phyloP scores from a whole-genome alignment of 2,113 vertebrate genomes.

The Tupaia tana region DNA sequence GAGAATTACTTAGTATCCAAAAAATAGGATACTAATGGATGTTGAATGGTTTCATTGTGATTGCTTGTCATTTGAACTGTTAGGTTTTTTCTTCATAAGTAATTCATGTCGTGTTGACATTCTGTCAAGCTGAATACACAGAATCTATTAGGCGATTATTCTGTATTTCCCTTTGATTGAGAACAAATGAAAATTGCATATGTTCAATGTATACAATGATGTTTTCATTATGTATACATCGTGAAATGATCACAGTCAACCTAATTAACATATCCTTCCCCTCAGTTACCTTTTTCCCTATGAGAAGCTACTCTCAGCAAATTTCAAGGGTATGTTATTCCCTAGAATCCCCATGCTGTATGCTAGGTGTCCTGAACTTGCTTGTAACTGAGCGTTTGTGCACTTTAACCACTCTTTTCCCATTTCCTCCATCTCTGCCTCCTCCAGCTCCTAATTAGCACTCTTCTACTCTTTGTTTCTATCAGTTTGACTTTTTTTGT shows the following conservation, averaged over 20 bases:
- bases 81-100: conserved; percentile 5
- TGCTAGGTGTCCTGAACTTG: not conserved
- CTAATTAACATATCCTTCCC: not conserved
- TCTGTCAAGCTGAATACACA: conserved; percentile 11
- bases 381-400: not conserved
- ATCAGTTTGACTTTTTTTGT: not conserved
- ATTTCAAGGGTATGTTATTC: not conserved
- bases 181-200: not conserved
- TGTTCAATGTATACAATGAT: not conserved
- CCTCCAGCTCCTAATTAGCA: not conserved
- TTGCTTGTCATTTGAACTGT: conserved; percentile 12
- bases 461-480: not conserved
- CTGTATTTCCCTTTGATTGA: no score
- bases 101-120: conserved; percentile 35
- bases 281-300: not conserved
- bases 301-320: not conserved
- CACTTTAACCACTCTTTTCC: not conserved
- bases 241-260: not conserved
- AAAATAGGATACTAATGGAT: not conserved
- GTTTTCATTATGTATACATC: not conserved
- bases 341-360: not conserved
- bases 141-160: not conserved
- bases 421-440: not conserved
- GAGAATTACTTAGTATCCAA: not conserved
- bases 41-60: conserved; percentile 6